These are phyloP conservation scores for Notodonta dromedarius DNA, from an alignment of 2,888 invertebrate genomes.

Conservation along the genomic window DNA sequence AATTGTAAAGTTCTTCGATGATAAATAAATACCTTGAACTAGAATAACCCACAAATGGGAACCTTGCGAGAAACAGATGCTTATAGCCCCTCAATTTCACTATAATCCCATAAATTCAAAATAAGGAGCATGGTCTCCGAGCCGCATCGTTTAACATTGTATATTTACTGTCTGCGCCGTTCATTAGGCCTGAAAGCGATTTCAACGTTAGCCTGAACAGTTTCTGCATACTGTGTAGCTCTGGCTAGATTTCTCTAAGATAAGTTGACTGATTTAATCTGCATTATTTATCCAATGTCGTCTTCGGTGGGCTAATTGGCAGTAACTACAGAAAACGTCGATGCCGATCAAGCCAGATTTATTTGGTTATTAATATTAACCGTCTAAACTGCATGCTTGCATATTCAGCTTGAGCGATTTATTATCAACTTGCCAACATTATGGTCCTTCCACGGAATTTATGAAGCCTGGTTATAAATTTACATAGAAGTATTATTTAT, in stretches of 20 bases:
- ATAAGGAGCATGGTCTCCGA: constrained; percentile 33
- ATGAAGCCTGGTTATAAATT: background rate
- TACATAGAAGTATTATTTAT: no score
- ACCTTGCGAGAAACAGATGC: constrained; percentile 11
- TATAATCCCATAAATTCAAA: constrained; percentile 39
- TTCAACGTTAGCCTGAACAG: constrained; percentile 47
- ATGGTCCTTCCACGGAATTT: constrained; percentile 1
- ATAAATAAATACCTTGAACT: no score
- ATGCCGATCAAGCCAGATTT: constrained; percentile 58
- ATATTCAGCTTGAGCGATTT: background rate
- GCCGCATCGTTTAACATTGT: constrained; percentile 46
- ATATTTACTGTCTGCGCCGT: constrained; percentile 46
- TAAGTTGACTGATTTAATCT: constrained; percentile 67
- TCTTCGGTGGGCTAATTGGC: constrained; percentile 70
- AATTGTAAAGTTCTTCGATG: no score
- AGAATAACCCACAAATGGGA: background rate
- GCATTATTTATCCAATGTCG: constrained; percentile 72
- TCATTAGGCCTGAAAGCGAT: constrained; percentile 66
- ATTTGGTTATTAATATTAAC: constrained; percentile 56
- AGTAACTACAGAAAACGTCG: constrained; percentile 49
- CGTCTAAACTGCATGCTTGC: constrained; percentile 35
- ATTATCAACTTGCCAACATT: constrained; percentile 21
- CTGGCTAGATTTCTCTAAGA: constrained; percentile 37
- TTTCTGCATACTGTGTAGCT: constrained; percentile 38
- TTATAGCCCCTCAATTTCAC: constrained; percentile 35